phyloP scores from a whole-genome alignment of 2,797 vertebrate species.

The Nothura maculosa region DNA sequence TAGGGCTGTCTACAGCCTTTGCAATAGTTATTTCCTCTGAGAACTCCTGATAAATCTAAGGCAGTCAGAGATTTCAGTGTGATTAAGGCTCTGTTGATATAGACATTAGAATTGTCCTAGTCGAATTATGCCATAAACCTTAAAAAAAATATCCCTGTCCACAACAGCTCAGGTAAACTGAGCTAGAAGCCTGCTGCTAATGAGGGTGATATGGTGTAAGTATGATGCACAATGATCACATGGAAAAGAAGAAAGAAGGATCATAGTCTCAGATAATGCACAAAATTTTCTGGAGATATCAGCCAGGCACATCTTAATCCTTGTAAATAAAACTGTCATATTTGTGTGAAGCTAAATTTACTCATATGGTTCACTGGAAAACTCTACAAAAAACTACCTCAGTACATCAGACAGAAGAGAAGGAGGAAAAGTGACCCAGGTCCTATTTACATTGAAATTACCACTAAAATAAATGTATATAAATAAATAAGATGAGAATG shows the following conservation, averaged over 20 bases:
- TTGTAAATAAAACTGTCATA: not conserved
- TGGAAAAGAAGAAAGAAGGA: not conserved
- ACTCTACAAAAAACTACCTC: not conserved
- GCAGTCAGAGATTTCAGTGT: constrained; percentile 59
- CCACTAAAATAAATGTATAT: not conserved
- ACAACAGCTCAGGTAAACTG: not conserved
- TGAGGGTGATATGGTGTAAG: not conserved
- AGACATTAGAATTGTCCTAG: constrained; percentile 43
- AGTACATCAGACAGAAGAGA: not conserved
- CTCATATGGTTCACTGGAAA: not conserved
- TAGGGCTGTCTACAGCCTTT: constrained; percentile 66
- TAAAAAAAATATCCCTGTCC: not conserved
- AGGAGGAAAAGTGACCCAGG: not conserved
- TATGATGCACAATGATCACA: not conserved
- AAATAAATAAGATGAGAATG: not conserved
- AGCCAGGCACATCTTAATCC: not conserved
- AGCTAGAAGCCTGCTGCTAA: not conserved
- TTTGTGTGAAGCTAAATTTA: not conserved
- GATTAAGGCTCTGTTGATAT: constrained; percentile 67
- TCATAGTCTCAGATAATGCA: not conserved
- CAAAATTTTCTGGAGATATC: not conserved
- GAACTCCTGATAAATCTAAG: constrained; percentile 62
- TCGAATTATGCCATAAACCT: constrained; percentile 28
- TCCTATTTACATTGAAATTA: not conserved
- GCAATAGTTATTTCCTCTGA: constrained; percentile 76